Base-by-base conservation (phyloP, 2,888 invertebrate genomes). In the Stenodema calcarata region DNA sequence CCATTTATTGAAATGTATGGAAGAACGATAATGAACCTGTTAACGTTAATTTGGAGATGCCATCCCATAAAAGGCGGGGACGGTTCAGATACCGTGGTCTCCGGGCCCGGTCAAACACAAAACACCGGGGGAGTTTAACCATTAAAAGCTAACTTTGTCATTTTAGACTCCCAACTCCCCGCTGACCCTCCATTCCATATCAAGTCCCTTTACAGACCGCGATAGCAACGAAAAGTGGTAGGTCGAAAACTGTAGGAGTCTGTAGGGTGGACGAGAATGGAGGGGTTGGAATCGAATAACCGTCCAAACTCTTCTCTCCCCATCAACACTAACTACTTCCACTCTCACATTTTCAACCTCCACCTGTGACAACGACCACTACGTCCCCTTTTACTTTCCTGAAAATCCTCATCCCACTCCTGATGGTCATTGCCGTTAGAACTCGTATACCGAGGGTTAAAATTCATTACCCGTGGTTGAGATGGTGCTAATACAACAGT, bases 181-280 rank as follows among this genome's bases (percentile, higher is more conserved):
- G 3, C 12, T 0, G 16, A n/a, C 23, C 73, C 28, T 30, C n/a
- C 41, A 1, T 4, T 41, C 30, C 35, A 28, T 35, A 30, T 73
- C 73, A 73, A 73, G 73, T n/a, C 73, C 73, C 73, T 73, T 28
- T 73, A 73, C 73, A 41, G 73, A 73, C 73, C 73, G 73, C 41
- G 54, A 54, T 54, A 54, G 54, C 18, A 3, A n/a, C 54, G 54
- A 54, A 18, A 54, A 54, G 54, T 54, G 54, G n/a, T 3, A 18
- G 18, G n/a, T 18, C 54, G 2, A 7, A 35, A 54, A 18, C 50
- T 54, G 54, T 54, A 54, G 54, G 47, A 47, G 12, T 12, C 1
- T 1, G 47, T 18, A 18, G 54, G 7, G 54, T 3, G 18, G 54
- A 47, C 54, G 54, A 9, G 18, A 54, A 54, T 54, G 18, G 54